phyloP scores from a whole-genome alignment of 2,797 vertebrate species.

The Gorsachius magnificus region DNA sequence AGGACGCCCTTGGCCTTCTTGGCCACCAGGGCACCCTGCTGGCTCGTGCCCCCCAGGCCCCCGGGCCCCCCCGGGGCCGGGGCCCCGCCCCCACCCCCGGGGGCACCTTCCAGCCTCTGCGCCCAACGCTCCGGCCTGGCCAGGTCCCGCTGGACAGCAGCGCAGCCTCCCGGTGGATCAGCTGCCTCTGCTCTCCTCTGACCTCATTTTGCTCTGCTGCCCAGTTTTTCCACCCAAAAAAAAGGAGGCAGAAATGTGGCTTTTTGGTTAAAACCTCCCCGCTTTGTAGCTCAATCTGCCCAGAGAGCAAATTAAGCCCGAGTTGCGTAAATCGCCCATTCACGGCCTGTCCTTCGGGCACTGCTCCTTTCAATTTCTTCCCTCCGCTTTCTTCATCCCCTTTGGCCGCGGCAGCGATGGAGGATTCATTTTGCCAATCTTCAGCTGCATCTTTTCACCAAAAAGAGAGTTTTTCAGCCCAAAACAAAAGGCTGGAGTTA shows the following conservation, averaged over 20 bases:
- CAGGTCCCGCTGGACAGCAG: too few relatives aligned
- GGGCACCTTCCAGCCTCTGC: too few relatives aligned
- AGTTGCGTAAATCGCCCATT: neutral
- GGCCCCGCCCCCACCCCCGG: too few relatives aligned
- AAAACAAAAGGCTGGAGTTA: neutral
- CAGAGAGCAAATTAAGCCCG: neutral
- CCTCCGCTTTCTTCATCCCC: neutral
- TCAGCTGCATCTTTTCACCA: neutral
- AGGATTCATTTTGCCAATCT: neutral
- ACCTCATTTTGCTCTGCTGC: neutral
- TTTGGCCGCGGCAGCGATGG: neutral
- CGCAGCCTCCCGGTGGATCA: too few relatives aligned
- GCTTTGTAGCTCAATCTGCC: neutral
- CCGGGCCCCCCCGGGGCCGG: too few relatives aligned
- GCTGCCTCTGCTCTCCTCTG: neutral
- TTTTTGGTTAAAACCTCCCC: neutral
- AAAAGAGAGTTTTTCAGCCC: neutral
- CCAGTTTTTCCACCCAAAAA: neutral
- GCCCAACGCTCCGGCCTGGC: too few relatives aligned
- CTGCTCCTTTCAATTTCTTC: neutral
- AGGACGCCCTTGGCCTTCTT: too few relatives aligned
- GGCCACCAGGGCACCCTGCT: too few relatives aligned
- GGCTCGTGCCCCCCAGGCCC: too few relatives aligned
- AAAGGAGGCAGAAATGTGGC: accelerated
- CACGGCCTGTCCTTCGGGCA: neutral